Base-by-base conservation (phyloP, 2,113 vertebrate species). In the Bufo bufo region DNA sequence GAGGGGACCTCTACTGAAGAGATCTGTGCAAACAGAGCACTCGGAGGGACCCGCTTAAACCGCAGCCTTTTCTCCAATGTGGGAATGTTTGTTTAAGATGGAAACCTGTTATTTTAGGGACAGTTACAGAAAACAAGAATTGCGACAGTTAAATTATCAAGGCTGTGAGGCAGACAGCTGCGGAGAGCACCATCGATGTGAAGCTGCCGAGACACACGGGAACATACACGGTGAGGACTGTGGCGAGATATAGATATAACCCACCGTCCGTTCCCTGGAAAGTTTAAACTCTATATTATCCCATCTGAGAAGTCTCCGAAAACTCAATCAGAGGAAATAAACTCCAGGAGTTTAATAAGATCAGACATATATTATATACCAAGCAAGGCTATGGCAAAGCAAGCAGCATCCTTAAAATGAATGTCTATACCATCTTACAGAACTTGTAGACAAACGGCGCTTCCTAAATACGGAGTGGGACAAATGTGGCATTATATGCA, bases 11-110 rank as follows among this genome's bases (percentile, higher is more conserved):
- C 94, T 94, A 93, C 94, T 91, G 93, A 94, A 95, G 94, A 94
- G 92, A 94, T 95, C 94, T 95, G 91, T 95, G 94, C 91, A 94
- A 96, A 95, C 95, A 94, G 43, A 93, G 94, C 93, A 94, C 93
- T 94, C 93, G 93, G 90, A 91, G 95, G 94, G 95, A 95, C 95
- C 95, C 92, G 91, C 61, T 94, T 95, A 92, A 95, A 95, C 96
- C 93, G 94, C 94, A 93, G 95, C 94, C 95, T 90, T 96, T 96
- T 96, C 95, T 95, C 95, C 92, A 93, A 94, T 96, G 97, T 98
- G 97, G 96, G 97, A 97, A 98, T 97, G 97, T 99, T 99, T 98
- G 95, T 96, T 97, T 97, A 97, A 96, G 96, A 97, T 96, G 94
- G 94, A 96, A 96, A 96, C 94, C 92, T 98, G 98, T 98, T 98